Evolutionary conservation across 2,113 vertebrate genomes (phyloP), one percentile per base, ranked within the genome.

Genomic region (Antechinus stuartii): DNA sequence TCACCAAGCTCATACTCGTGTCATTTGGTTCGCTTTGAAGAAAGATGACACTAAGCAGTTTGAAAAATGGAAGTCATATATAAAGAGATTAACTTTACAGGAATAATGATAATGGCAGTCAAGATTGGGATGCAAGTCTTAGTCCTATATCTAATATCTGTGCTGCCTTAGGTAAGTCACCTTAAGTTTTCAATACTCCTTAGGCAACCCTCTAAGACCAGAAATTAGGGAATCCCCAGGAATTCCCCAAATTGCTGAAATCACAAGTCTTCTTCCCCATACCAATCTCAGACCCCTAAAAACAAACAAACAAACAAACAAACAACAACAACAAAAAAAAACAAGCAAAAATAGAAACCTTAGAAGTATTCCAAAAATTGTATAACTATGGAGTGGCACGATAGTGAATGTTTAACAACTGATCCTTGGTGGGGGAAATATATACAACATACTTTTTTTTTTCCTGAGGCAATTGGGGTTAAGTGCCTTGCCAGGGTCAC

Each of bases 71-170:
- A 93, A 91, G 22, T 42, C 26, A 8, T 14, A 14, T 93, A 57
- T 50, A 95, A 91, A 26, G 91, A 95, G 55, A 46, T 46, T 56
- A 30, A 61, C 14, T 46, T 97, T 89, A 92, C 1, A 95, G 53
- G 68, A 42, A 42, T 42, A n/a, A 84, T 84, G 68, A 84, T 84
- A 42, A 19, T 84, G 35, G 19, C 8, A 7, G 68, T 84, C 35
- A 84, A 84, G 68, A 42, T 3, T 84, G 68, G n/a, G 16, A 16
- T 84, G n/a, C 68, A 84, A 42, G 16, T 42, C 35, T 8, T 84
- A 35, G 5, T 19, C n/a, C 19, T 22, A 84, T 84, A 42, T 16
- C 19, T 84, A 84, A 84, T 42, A n/a, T 8, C 6, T 84, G 16
- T 35, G 3, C 30, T 68, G 16, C 12, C 30, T n/a, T n/a, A n/a